Conservation (phyloP, 2,888 invertebrate genomes). For the Drosophila merina region DNA sequence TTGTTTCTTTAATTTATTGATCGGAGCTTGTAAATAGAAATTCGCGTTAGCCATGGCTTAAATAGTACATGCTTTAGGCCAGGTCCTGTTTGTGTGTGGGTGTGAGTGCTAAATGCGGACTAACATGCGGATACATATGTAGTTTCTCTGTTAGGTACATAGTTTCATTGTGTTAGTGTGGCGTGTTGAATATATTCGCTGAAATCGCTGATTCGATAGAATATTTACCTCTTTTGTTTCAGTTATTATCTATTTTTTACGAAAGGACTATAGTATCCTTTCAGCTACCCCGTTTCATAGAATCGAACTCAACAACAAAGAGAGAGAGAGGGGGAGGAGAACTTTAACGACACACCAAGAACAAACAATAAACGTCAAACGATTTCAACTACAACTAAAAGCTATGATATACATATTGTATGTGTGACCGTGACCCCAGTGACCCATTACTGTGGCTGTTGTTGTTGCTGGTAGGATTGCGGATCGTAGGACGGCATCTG, state of each 20-base stretch:
- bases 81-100: constrained; percentile 12
- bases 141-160: constrained; percentile 75
- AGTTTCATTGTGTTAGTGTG: constrained; percentile 75
- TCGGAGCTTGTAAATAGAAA: constrained; percentile 70
- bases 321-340: constrained; percentile 15
- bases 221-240: constrained; percentile 27
- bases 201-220: constrained; percentile 67
- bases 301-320: not conserved
- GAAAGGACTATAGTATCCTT: not conserved
- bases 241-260: constrained; percentile 5
- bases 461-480: constrained; percentile 72
- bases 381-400: constrained; percentile 66
- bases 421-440: constrained; percentile 32
- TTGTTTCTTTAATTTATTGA: not conserved
- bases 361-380: constrained; percentile 68
- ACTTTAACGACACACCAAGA: constrained; percentile 62
- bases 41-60: constrained; percentile 61
- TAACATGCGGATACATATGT: constrained; percentile 52
- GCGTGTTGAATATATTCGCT: constrained; percentile 42
- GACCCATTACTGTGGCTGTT: constrained; percentile 55
- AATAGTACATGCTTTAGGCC: constrained; percentile 5
- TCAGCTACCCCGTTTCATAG: not conserved
- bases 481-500: constrained; percentile 70
- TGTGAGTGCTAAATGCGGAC: constrained; percentile 12
- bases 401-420: constrained; percentile 63